phyloP scores from a whole-genome alignment of 2,888 invertebrate genomes.

The Drosophila mercatorum region DNA sequence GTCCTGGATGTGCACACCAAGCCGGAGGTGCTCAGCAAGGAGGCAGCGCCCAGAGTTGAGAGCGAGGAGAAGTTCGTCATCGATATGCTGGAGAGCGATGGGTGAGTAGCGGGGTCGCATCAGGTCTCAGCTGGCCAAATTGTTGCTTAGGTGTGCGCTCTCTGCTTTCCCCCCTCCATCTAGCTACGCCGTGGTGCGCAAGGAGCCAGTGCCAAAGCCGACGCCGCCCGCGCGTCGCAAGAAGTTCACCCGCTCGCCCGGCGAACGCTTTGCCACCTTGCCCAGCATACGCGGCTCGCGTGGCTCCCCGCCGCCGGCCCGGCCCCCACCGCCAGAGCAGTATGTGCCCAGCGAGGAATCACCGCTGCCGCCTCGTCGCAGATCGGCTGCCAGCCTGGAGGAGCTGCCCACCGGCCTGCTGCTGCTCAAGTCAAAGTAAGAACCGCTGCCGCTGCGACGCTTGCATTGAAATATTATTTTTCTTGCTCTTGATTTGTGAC shows the following conservation, averaged over 20 bases:
- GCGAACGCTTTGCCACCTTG: conserved; percentile 89
- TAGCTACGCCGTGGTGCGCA: conserved; percentile 92
- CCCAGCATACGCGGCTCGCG: conserved; percentile 85
- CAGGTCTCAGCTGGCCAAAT: conserved; percentile 30
- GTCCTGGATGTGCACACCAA: conserved; percentile 84
- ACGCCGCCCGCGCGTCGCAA: conserved; percentile 87
- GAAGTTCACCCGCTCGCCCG: conserved; percentile 86
- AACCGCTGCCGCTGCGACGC: conserved; percentile 75
- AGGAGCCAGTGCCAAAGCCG: conserved; percentile 87
- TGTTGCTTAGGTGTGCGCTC: conserved; percentile 53
- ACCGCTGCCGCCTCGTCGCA: conserved; percentile 86
- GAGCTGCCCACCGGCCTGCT: conserved; percentile 68
- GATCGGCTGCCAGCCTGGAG: conserved; percentile 86
- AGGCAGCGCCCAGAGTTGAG: conserved; percentile 45
- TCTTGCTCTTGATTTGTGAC: conserved; percentile 44
- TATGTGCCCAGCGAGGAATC: conserved; percentile 86
- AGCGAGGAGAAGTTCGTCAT: conserved; percentile 80
- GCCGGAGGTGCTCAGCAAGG: conserved; percentile 58
- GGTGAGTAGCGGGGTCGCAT: conserved; percentile 72
- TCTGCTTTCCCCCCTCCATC: conserved; percentile 76
- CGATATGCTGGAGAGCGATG: conserved; percentile 84
- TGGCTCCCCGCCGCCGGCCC: conserved; percentile 84
- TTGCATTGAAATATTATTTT: conserved; percentile 64
- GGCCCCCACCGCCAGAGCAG: conserved; percentile 87
- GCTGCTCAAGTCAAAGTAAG: conserved; percentile 80